These are phyloP conservation scores for Lepilemur septentrionalis DNA, from an alignment of 2,797 vertebrate species.

Conservation along the genomic window DNA sequence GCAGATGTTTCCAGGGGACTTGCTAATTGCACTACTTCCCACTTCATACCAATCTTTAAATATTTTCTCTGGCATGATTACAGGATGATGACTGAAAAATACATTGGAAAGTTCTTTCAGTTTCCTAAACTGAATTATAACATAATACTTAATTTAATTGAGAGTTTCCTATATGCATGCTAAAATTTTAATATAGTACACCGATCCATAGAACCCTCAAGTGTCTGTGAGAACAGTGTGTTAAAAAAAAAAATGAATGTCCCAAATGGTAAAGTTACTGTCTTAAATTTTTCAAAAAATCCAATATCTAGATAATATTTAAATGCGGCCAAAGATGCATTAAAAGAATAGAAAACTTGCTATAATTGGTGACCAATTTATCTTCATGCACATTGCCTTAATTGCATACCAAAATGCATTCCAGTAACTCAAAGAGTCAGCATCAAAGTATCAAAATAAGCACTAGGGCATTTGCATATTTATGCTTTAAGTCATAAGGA, in stretches of 20 bases:
- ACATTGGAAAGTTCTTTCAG: constrained; percentile 2
- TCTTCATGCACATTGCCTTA: neutral
- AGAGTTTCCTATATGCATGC: neutral
- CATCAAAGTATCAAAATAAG: neutral
- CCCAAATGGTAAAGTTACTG: neutral
- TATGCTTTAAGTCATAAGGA: constrained; percentile 48
- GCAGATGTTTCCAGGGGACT: constrained; percentile 19
- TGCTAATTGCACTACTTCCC: neutral
- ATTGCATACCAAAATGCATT: constrained; percentile 1
- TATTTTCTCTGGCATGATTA: constrained; percentile 21
- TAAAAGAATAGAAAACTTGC: neutral
- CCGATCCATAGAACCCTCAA: neutral
- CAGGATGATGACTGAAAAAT: constrained; percentile 21
- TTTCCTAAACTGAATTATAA: constrained; percentile 45
- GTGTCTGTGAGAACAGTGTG: neutral
- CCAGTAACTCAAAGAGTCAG: constrained; percentile 7
- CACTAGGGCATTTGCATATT: constrained; percentile 43
- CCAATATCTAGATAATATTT: neutral
- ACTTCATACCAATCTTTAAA: constrained; percentile 35
- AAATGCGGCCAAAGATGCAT: neutral
- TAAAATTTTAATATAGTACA: constrained; percentile 8
- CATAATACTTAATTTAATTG: constrained; percentile 28
- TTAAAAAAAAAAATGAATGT: neutral
- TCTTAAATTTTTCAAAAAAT: neutral
- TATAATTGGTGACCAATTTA: neutral